Evolutionary conservation across 2,888 invertebrate species (phyloP).

Genomic region (Oeneis ivallda): DNA sequence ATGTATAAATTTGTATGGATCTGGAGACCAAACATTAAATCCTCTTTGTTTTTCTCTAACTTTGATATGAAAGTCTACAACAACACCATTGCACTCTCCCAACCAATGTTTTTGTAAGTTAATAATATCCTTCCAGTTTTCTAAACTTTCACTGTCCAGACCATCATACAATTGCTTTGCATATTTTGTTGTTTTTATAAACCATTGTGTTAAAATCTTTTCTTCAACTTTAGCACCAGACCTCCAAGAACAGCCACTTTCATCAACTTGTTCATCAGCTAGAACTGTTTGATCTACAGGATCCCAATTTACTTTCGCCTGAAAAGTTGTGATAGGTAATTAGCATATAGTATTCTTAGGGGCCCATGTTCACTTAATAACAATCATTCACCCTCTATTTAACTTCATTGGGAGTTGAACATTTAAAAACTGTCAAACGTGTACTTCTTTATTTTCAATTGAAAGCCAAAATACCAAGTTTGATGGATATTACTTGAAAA

Average conservation of each 20-base stretch:
- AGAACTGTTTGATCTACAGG: slow-evolving; percentile 98
- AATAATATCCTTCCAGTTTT: slow-evolving; percentile 92
- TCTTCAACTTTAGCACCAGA: slow-evolving; percentile 97
- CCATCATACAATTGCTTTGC: slow-evolving; percentile 88
- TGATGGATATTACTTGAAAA: too few species aligned
- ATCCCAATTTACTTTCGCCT: slow-evolving; percentile 98
- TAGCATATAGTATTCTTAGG: too few species aligned
- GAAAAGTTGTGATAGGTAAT: slow-evolving; percentile 42
- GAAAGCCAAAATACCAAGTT: too few species aligned
- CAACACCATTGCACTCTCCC: slow-evolving; percentile 90
- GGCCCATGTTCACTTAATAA: too few species aligned
- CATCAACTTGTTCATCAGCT: slow-evolving; percentile 98
- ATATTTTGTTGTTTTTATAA: slow-evolving; percentile 92
- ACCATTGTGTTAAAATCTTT: slow-evolving; percentile 95
- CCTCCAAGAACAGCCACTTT: slow-evolving; percentile 95
- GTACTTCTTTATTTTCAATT: too few species aligned
- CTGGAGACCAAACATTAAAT: slow-evolving; percentile 87
- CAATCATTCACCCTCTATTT: too few species aligned
- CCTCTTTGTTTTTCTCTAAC: slow-evolving; percentile 48
- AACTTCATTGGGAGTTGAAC: too few species aligned
- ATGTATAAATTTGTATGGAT: slow-evolving; percentile 87
- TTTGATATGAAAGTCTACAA: slow-evolving; percentile 84
- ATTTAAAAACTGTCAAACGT: too few species aligned
- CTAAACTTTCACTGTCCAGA: slow-evolving; percentile 84
- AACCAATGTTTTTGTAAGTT: slow-evolving; percentile 95